A percentile compares a stretch with the other conserved stretches of the same genome.
These are phyloP conservation scores for Xenentodon cancila DNA, from an alignment of 2,797 vertebrate species.

Conservation along the genomic window DNA sequence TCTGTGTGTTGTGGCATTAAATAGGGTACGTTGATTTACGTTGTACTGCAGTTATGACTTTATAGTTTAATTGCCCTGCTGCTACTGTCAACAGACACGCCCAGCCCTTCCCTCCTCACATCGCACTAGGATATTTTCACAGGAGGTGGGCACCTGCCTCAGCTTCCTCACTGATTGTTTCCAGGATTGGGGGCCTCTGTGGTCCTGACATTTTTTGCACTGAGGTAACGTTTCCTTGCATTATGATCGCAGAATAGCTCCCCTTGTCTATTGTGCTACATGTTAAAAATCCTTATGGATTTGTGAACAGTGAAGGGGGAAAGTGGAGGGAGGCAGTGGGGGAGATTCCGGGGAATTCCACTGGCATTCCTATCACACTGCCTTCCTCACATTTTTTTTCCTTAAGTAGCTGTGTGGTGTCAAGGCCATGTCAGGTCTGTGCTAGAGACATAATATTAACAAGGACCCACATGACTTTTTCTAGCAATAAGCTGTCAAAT, in stretches of 20 bases:
- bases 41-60: slow-evolving; percentile 24
- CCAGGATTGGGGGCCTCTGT: slow-evolving; percentile 54
- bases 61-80: slow-evolving; percentile 48
- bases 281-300: slow-evolving; percentile 65
- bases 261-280: slow-evolving; percentile 70
- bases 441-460: background rate
- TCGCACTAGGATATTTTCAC: slow-evolving; percentile 67
- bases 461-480: background rate
- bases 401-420: slow-evolving; percentile 33
- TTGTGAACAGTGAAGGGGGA: slow-evolving; percentile 42
- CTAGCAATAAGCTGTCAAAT: background rate
- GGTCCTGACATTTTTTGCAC: slow-evolving; percentile 61
- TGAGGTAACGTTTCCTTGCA: slow-evolving; percentile 78
- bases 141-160: slow-evolving; percentile 75
- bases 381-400: slow-evolving; percentile 44
- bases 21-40: slow-evolving; percentile 18
- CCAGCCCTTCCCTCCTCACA: slow-evolving; percentile 39
- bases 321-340: slow-evolving; percentile 22
- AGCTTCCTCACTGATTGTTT: slow-evolving; percentile 75
- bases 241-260: slow-evolving; percentile 74
- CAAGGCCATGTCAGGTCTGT: slow-evolving; percentile 46
- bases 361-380: slow-evolving; percentile 69
- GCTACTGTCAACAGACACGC: slow-evolving; percentile 38
- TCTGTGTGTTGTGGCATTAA: slow-evolving; percentile 4
- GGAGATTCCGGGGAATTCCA: slow-evolving; percentile 75